These are phyloP conservation scores for Sprattus sprattus DNA, from an alignment of 2,113 vertebrate genomes.

Conservation along the genomic window DNA sequence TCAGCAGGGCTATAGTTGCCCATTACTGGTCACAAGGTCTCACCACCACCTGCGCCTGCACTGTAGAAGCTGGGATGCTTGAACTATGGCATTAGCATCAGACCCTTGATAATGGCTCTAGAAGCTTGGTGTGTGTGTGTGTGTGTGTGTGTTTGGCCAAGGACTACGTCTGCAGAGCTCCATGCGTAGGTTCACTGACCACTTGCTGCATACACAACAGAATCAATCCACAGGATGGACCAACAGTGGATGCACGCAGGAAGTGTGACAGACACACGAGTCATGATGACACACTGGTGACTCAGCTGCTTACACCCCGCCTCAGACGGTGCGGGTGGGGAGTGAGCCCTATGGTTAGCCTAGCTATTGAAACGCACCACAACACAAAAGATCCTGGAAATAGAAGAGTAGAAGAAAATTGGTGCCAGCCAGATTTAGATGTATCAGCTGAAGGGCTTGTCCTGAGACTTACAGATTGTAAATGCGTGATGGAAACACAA, in stretches of 20 bases:
- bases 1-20: neutral
- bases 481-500: neutral
- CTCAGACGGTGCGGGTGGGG: neutral
- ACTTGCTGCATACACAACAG: too few relatives aligned
- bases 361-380: neutral
- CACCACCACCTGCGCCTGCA: neutral
- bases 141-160: neutral
- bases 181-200: too few relatives aligned
- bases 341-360: neutral
- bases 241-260: neutral
- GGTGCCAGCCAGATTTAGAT: neutral
- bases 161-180: neutral
- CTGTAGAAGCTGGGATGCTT: neutral
- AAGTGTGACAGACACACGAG: neutral
- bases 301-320: neutral
- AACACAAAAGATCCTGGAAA: neutral
- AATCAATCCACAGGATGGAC: neutral
- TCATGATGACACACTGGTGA: neutral
- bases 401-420: neutral
- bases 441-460: neutral
- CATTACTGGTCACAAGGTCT: neutral
- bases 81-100: neutral
- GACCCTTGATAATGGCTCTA: too few relatives aligned
- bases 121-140: neutral
- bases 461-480: neutral